Conservation (phyloP, 1,140 invertebrate species). For the Drosophila nigrodunni region DNA sequence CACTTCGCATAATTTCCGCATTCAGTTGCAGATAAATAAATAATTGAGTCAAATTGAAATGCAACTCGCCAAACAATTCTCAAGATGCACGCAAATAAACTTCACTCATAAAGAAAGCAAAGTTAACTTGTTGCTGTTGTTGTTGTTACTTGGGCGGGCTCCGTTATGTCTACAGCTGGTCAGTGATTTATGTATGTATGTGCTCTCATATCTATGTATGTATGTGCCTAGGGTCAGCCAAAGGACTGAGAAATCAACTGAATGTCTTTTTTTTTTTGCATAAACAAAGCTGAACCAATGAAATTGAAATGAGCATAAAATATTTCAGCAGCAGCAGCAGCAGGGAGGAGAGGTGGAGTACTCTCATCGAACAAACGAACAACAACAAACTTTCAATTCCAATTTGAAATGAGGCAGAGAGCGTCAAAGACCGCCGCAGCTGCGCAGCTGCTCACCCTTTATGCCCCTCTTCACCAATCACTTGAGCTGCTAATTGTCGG, state of each 20-base stretch:
- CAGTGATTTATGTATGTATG: slow-evolving; percentile 73
- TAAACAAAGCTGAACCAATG: slow-evolving; percentile 44
- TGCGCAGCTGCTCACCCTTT: slow-evolving; percentile 7
- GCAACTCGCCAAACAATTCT: slow-evolving; percentile 80
- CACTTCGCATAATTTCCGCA: slow-evolving; percentile 78
- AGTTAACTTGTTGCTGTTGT: slow-evolving; percentile 17
- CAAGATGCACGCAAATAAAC: slow-evolving; percentile 76
- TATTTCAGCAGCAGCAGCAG: slow-evolving; percentile 5
- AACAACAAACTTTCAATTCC: slow-evolving; percentile 73
- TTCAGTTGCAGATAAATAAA: slow-evolving; percentile 82
- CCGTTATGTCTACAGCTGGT: slow-evolving; percentile 55
- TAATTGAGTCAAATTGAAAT: slow-evolving; percentile 83
- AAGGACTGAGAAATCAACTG: slow-evolving; percentile 27
- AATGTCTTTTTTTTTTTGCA: slow-evolving; percentile 29
- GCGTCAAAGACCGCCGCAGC: slow-evolving; percentile 74
- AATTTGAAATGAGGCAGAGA: slow-evolving; percentile 77
- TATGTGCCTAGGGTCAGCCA: slow-evolving; percentile 33
- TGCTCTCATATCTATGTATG: slow-evolving; percentile 4
- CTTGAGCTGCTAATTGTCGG: slow-evolving; percentile 81
- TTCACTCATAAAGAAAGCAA: slow-evolving; percentile 50
- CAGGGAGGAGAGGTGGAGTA: slow-evolving; percentile 1
- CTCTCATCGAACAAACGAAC: slow-evolving; percentile 31
- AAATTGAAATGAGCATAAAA: slow-evolving; percentile 4
- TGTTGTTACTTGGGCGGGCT: slow-evolving; percentile 38
- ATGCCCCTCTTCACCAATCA: slow-evolving; percentile 49